These are phyloP conservation scores for Cynaeus angustus DNA, from an alignment of 2,888 invertebrate genomes.

Conservation along the genomic window DNA sequence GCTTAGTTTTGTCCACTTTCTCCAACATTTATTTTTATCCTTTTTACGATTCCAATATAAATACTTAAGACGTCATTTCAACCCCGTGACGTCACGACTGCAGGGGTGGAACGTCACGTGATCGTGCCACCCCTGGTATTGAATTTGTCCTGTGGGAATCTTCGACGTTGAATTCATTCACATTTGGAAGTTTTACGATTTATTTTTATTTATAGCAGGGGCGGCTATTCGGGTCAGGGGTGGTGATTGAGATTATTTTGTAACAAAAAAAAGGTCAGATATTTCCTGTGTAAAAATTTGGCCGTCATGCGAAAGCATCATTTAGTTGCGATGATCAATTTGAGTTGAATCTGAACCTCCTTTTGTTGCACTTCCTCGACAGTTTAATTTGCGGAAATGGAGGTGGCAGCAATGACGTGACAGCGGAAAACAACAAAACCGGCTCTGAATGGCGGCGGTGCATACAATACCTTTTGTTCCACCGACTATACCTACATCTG, in stretches of 20 bases:
- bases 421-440: conserved; percentile 21
- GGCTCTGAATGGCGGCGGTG: not conserved
- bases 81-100: conserved; percentile 53
- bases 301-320: no score
- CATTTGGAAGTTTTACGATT: conserved; percentile 28
- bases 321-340: no score
- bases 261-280: no score
- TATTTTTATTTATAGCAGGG: conserved; percentile 17
- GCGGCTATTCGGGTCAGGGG: not conserved
- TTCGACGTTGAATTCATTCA: conserved; percentile 22
- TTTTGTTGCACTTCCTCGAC: no score
- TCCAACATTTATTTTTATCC: conserved; percentile 15
- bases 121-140: conserved; percentile 49
- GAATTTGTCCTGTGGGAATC: conserved; percentile 57
- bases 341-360: not conserved
- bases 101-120: conserved; percentile 48
- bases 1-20: conserved; percentile 10
- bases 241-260: no score
- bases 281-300: no score
- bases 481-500: conserved; percentile 7
- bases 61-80: conserved; percentile 37
- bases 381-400: conserved; percentile 29
- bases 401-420: not conserved
- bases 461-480: conserved; percentile 22
- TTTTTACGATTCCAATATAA: not conserved